Evolutionary conservation across 1,140 invertebrate genomes (phyloP), one percentile per base, ranked within the genome.

Genomic region (silkworm (Bombyx mori)): DNA sequence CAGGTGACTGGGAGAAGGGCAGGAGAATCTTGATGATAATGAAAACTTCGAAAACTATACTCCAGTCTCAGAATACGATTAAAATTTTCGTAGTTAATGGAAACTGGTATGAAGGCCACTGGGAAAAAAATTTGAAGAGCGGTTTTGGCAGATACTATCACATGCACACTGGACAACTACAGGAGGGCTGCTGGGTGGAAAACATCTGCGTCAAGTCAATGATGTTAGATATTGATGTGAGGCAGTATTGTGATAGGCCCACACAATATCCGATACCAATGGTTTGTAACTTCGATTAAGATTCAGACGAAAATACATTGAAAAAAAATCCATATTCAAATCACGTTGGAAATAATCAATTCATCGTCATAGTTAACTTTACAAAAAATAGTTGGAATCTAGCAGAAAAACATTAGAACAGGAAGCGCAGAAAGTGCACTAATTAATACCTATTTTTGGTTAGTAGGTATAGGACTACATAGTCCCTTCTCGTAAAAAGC

Each of bases 71-170:
- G 42, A n/a, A 42, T 35, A 12, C 9, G 35, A 22, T 42, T 42
- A 51, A 7, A 9, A n/a, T 51, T 51, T 35, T 26, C n/a, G 10
- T 52, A 90, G 89, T 66, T 45, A 90, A 91, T 70, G 89, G 89
- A 3, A 91, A 91, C 68, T 81, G 90, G 42, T 93, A 91, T 65
- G 91, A 92, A 77, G 92, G 92, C 1, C 65, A 88, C 46, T 92
- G 91, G 88, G 58, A 77, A 10, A 67, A 80, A 8, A 89, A 90
- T 59, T 59, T 82, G 44, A 92, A 91, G 69, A 76, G 90, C 65
- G 92, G 92, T 2, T 65, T 78, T 10, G 92, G 92, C 6, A 77
- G 81, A 22, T 92, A 88, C 75, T 91, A 90, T 71, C 91, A 92
- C 69, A 75, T 92, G 57, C 67, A 82, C 52, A 91, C 79, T 1